phyloP scores from a whole-genome alignment of 2,888 invertebrate genomes.

The Diarsia mendica region DNA sequence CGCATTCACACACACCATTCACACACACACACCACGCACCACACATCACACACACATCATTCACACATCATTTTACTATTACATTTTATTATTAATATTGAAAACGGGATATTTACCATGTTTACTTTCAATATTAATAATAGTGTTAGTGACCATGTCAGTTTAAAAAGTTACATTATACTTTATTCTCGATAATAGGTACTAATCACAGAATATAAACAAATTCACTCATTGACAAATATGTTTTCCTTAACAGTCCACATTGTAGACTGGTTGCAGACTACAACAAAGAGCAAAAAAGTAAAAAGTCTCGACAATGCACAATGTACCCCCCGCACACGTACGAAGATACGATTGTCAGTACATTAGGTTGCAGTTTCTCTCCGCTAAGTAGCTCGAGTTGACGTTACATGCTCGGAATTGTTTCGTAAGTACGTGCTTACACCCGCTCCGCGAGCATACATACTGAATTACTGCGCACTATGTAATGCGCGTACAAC shows the following conservation, averaged over 20 bases:
- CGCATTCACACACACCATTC: no score
- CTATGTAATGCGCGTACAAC: constrained; percentile 6
- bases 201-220: not conserved
- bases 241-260: not conserved
- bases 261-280: not conserved
- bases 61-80: no score
- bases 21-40: no score
- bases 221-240: not conserved
- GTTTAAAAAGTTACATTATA: not conserved
- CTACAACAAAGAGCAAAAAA: not conserved
- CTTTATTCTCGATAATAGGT: not conserved
- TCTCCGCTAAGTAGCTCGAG: constrained; percentile 43
- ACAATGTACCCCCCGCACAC: not conserved
- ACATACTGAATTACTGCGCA: constrained; percentile 33
- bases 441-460: constrained; percentile 24
- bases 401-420: constrained; percentile 47
- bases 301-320: not conserved
- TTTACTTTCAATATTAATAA: no score
- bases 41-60: no score
- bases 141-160: no score
- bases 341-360: constrained; percentile 4
- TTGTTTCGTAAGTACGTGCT: constrained; percentile 57
- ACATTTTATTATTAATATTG: no score
- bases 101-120: no score
- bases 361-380: constrained; percentile 39